These are phyloP conservation scores for Ursus arctos DNA, from an alignment of 2,113 vertebrate genomes.

Conservation along the genomic window DNA sequence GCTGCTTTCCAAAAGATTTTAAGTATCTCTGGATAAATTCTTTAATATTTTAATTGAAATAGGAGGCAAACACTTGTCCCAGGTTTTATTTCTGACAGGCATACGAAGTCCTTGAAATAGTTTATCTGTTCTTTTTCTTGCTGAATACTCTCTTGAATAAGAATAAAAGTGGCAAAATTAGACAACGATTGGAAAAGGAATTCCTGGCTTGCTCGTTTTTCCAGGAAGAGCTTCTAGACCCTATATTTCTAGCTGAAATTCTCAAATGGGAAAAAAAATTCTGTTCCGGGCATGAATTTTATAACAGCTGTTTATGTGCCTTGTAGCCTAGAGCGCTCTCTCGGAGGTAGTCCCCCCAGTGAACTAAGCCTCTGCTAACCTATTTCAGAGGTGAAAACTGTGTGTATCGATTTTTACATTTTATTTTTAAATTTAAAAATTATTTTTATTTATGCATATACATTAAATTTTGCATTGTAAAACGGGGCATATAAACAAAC, in stretches of 20 bases:
- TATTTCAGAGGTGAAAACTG: neutral
- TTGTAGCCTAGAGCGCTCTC: neutral
- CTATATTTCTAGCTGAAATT: slow-evolving; percentile 39
- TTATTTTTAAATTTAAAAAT: neutral
- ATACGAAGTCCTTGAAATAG: neutral
- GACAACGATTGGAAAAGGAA: neutral
- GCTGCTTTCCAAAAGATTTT: slow-evolving; percentile 36
- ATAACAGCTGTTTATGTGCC: slow-evolving; percentile 5
- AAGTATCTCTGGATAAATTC: slow-evolving; percentile 56
- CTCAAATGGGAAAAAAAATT: neutral
- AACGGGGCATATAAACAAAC: neutral
- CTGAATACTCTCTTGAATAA: slow-evolving; percentile 28
- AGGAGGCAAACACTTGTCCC: neutral
- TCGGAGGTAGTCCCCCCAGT: neutral
- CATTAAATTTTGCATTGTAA: neutral
- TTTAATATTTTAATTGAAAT: slow-evolving; percentile 69
- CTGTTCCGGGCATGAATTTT: neutral
- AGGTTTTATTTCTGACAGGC: slow-evolving; percentile 49
- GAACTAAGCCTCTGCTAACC: neutral
- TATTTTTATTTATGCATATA: neutral
- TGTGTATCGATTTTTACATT: neutral
- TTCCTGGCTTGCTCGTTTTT: slow-evolving; percentile 34
- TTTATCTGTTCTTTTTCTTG: slow-evolving; percentile 35
- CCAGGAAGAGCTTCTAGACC: slow-evolving; percentile 48
- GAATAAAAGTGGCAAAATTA: slow-evolving; percentile 41